Evolutionary conservation across 23 tunicate genomes (phyloP), one percentile per base, ranked within the genome.

Genomic region (Ascidia mentula): DNA sequence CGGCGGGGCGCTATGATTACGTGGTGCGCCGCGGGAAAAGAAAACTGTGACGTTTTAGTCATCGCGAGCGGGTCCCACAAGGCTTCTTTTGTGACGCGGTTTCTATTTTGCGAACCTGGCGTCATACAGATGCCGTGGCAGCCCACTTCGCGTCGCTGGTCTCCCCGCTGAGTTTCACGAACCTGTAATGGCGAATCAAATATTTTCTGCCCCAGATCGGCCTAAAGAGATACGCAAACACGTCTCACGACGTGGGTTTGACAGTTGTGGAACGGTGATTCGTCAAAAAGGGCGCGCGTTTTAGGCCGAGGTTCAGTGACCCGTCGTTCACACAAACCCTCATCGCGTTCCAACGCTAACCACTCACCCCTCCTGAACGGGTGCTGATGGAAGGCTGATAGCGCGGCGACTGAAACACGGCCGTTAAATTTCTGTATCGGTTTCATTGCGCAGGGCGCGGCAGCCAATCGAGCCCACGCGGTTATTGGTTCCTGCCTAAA

Each of bases 21-120:
- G n/a, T n/a, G n/a, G n/a, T 53, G 65, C 65, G 65, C 65, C 65
- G 24, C 65, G 65, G 65, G 65, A 53, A 53, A 53, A 53, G 65
- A 3, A 3, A 5, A 53, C 24, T 26, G 24, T 28, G 65, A 53
- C 65, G 65, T 5, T 26, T 53, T 53, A 26, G 65, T 53, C 65
- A 53, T 53, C 28, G 65, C 65, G 65, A n/a, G n/a, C n/a, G n/a
- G n/a, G 65, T 53, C 65, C 65, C 65, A 53, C 65, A 53, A 53
- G 65, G 65, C 65, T 26, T 28, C 65, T 53, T 53, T 53, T 53
- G 65, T 53, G 65, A 53, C 65, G 65, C 65, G 65, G 65, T 28
- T 53, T 53, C 65, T 53, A 53, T 53, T 53, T 53, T 53, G 65
- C 65, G 65, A n/a, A n/a, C 24, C 7, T 53, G 65, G 22, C 65